Evolutionary conservation across 2,797 vertebrate species (phyloP).

Genomic region (Hephaestus fuliginosus): DNA sequence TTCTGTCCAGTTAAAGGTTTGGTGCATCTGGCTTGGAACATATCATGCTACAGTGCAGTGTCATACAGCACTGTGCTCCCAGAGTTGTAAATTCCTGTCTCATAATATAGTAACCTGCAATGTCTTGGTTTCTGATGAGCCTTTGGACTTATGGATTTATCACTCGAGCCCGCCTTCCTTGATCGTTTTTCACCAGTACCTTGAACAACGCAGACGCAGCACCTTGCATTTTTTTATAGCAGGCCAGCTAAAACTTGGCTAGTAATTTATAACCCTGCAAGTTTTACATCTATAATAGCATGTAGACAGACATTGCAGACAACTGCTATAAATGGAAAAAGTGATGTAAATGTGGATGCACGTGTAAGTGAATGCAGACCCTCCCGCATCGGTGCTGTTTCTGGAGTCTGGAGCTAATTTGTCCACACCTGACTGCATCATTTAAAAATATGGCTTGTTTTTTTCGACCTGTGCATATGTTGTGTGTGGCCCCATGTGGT

Average conservation of each 20-base stretch:
- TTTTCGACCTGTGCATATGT: not conserved
- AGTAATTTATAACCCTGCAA: not conserved
- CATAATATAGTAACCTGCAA: not conserved
- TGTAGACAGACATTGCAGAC: not conserved
- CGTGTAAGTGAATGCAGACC: constrained; percentile 13
- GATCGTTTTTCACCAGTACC: not conserved
- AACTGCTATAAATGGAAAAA: not conserved
- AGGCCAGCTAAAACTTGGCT: not conserved
- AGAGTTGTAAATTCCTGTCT: not conserved
- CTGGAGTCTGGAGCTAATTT: constrained; percentile 26
- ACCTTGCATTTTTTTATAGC: not conserved
- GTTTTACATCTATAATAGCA: constrained; percentile 1
- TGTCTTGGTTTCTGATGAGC: not conserved
- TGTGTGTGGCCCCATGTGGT: constrained; percentile 30
- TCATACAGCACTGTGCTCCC: too few species aligned
- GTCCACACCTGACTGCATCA: not conserved
- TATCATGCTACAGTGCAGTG: not conserved
- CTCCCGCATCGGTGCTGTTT: not conserved
- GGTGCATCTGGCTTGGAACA: too few species aligned
- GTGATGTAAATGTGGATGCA: constrained; percentile 4
- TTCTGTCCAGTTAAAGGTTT: too few species aligned
- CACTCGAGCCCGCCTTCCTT: not conserved
- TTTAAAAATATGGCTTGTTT: constrained; percentile 25
- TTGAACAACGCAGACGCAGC: not conserved
- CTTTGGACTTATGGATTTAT: not conserved